Base-by-base conservation (phyloP, 1,140 invertebrate species). In the Thaumatotibia leucotreta region DNA sequence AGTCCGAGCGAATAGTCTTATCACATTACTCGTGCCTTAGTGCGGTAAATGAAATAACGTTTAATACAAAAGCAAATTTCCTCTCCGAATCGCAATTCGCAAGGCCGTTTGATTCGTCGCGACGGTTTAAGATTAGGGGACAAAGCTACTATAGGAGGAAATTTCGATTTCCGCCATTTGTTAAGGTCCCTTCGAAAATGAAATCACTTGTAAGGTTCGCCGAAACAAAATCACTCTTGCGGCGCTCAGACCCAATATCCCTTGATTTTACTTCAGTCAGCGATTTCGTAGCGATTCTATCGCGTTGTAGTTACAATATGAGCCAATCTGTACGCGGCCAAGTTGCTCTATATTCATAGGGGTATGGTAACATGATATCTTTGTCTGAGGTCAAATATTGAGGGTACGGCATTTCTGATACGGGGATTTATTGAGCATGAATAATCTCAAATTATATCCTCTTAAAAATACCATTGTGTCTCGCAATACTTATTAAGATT, bases 151-250 rank as follows among this genome's bases (percentile, higher is more conserved):
- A 68, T 76, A 70, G 31, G 61, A 69, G 72, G 66, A 78, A 80
- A 80, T 72, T 71, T 65, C 74, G 70, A 78, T 78, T 75, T 78
- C 78, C 78, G 76, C 35, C 71, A 73, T 78, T 80, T 80, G 76
- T 74, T 64, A 78, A 74, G 71, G 74, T 74, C 65, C 63, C 70
- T 62, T 61, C 50, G 33, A 74, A 76, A 77, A 77, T 73, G 73
- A 74, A 75, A 78, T 78, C 78, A 76, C 69, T 78, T 70, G 74
- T 72, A 70, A 71, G 68, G 66, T 69, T 70, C 65, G 61, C 52
- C 71, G 72, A 76, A 76, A 80, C 72, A 76, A 73, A 76, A 76
- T 76, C 78, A 75, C 73, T 76, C 75, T 79, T 73, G 73, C 77
- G 72, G 61, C 75, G 75, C 66, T 72, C 72, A 64, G 68, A 69